A percentile compares a stretch with the other conserved stretches of the same genome.
Conservation (phyloP, 2,797 vertebrate genomes). For the Rhinichthys osculus region DNA sequence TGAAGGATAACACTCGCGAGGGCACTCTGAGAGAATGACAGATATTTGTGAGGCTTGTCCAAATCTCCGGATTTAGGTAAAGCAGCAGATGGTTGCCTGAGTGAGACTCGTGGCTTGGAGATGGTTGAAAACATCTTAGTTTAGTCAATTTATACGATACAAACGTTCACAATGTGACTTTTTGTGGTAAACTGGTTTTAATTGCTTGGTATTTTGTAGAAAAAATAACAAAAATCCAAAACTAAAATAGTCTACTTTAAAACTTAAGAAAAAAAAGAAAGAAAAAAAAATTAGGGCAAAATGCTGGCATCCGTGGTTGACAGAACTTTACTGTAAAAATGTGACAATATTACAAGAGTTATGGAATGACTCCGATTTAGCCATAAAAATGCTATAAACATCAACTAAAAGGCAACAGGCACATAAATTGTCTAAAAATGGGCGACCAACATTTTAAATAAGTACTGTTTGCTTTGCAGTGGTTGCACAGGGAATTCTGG, state of each 20-base stretch:
- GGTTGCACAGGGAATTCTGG: not conserved
- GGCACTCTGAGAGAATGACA: constrained; percentile 58
- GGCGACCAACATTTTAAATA: not conserved
- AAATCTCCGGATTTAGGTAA: constrained; percentile 67
- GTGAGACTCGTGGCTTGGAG: constrained; percentile 32
- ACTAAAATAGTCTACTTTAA: not conserved
- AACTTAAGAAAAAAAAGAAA: too few relatives aligned
- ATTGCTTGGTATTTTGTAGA: not conserved
- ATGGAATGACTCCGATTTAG: not conserved
- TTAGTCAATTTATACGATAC: not conserved
- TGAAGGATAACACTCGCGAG: constrained; percentile 69
- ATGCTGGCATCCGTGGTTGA: not conserved
- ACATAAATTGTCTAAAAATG: not conserved
- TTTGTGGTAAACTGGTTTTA: not conserved
- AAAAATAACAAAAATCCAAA: not conserved
- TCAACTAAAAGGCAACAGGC: not conserved
- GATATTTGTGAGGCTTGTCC: constrained; percentile 63
- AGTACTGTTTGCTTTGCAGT: not conserved
- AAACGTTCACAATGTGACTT: not conserved
- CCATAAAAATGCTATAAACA: not conserved
- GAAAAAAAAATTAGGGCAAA: too few relatives aligned
- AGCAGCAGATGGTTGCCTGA: constrained; percentile 67
- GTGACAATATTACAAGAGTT: not conserved
- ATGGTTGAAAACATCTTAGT: not conserved
- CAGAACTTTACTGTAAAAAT: not conserved